Conservation (phyloP, 2,888 invertebrate genomes). For the Phaedon cochleariae region DNA sequence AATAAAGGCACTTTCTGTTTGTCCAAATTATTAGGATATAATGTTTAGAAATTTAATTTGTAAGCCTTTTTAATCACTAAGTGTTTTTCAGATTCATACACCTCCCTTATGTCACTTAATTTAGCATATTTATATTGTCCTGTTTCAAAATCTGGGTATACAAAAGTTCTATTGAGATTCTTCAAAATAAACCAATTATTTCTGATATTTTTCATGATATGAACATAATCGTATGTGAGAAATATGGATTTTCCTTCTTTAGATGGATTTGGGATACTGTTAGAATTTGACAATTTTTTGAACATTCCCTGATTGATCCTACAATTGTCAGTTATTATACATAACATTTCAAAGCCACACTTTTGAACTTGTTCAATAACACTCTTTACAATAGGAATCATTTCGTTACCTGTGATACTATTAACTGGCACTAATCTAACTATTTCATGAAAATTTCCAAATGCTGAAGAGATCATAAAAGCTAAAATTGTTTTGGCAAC, state of each 20-base stretch:
- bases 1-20: no score
- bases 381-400: not conserved
- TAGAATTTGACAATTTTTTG: not conserved
- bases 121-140: not conserved
- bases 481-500: conserved; percentile 8
- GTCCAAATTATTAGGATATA: no score
- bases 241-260: not conserved
- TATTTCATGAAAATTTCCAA: not conserved
- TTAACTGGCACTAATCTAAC: not conserved
- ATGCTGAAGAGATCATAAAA: conserved; percentile 12
- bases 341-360: not conserved
- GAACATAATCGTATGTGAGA: not conserved
- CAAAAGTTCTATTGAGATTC: not conserved
- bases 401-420: not conserved
- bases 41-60: not conserved
- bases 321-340: not conserved
- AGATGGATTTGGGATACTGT: not conserved
- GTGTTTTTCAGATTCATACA: not conserved
- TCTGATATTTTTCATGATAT: not conserved
- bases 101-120: not conserved
- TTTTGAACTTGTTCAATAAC: not conserved
- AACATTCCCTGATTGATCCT: not conserved
- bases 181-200: not conserved
- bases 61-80: not conserved
- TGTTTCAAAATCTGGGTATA: not conserved